Evolutionary conservation across 1,140 invertebrate species (phyloP).

Genomic region (Trachymyrmex cornetzi): DNA sequence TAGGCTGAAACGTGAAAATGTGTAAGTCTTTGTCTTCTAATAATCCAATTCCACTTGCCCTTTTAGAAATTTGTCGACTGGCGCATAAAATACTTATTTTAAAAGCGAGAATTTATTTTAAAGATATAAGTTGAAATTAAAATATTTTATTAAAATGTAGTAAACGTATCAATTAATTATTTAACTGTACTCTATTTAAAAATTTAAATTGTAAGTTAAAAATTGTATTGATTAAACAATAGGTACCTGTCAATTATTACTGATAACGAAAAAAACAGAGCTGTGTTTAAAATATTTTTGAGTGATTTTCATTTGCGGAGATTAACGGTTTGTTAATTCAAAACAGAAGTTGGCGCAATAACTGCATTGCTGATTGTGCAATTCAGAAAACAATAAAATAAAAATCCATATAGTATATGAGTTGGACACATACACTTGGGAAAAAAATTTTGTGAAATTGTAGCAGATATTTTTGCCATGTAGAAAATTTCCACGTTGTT

Average conservation of each 20-base stretch:
- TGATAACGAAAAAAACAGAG: neutral
- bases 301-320: neutral
- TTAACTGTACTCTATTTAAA: neutral
- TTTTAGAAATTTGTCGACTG: slow-evolving; percentile 5
- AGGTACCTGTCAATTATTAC: neutral
- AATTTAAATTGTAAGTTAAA: too few relatives aligned
- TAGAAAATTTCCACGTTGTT: slow-evolving; percentile 41
- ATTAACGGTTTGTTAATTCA: slow-evolving; percentile 6
- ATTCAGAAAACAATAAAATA: slow-evolving; percentile 10
- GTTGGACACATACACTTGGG: neutral
- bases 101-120: slow-evolving; percentile 25
- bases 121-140: neutral
- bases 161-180: neutral
- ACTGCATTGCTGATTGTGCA: neutral
- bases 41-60: slow-evolving; percentile 3
- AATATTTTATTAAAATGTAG: neutral
- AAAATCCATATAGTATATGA: slow-evolving; percentile 26
- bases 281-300: neutral
- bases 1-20: slow-evolving; percentile 21
- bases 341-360: neutral
- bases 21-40: slow-evolving; percentile 8
- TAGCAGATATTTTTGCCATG: slow-evolving; percentile 29
- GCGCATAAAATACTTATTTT: slow-evolving; percentile 18
- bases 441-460: slow-evolving; percentile 45
- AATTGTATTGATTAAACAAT: neutral